Conservation (phyloP, 1,140 invertebrate genomes). For the Hetaerina americana region DNA sequence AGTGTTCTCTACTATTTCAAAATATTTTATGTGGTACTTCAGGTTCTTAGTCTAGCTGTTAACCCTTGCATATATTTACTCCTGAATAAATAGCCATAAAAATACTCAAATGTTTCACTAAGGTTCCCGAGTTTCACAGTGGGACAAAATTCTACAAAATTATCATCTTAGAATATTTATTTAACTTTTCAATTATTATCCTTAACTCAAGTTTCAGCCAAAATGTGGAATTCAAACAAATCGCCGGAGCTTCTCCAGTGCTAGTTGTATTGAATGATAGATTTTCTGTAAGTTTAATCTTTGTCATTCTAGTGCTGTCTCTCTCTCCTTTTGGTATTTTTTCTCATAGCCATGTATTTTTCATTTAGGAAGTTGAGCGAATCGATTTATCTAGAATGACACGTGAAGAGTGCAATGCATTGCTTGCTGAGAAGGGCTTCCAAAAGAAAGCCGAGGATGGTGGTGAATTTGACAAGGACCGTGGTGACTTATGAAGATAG, state of each 20-base stretch:
- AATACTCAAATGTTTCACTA: no score
- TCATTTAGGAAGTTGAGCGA: conserved; percentile 19
- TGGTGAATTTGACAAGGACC: conserved; percentile 15
- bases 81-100: no score
- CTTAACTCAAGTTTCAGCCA: conserved; percentile 18
- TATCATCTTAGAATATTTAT: no score
- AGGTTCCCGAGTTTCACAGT: no score
- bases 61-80: no score
- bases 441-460: conserved; percentile 19
- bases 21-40: no score
- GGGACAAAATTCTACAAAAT: no score
- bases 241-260: conserved; percentile 22
- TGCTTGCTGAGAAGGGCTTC: conserved; percentile 23
- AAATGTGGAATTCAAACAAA: conserved; percentile 22
- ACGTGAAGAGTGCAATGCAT: conserved; percentile 21
- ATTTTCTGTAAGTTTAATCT: conserved; percentile 18
- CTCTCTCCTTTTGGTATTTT: background rate
- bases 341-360: background rate
- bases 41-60: no score
- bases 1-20: no score
- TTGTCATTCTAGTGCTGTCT: background rate
- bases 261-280: conserved; percentile 20
- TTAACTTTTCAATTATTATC: no score
- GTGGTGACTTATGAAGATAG: background rate
- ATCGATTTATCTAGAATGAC: conserved; percentile 20